A percentile compares a stretch with the other conserved stretches of the same genome.
phyloP scores from a whole-genome alignment of 2,888 invertebrate species.

The Acanthoscelides obtectus region DNA sequence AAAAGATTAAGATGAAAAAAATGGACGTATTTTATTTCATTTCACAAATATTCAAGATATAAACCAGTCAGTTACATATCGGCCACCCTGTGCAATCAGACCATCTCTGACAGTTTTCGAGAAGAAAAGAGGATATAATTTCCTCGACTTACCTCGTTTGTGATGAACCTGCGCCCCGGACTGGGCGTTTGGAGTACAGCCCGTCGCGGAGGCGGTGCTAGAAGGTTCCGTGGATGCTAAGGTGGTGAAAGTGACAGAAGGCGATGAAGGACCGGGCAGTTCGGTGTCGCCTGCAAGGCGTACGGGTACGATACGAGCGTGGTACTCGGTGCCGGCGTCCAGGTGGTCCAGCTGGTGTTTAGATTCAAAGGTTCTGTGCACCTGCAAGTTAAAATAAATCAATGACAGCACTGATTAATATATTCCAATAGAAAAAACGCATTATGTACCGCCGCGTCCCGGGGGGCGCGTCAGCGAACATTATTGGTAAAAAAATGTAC shows the following conservation, averaged over 20 bases:
- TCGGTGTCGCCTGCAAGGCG: constrained; percentile 58
- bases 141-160: neutral
- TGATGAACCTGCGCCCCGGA: constrained; percentile 22
- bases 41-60: too few relatives aligned
- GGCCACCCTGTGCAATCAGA: too few relatives aligned
- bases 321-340: constrained; percentile 71
- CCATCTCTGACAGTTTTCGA: too few relatives aligned
- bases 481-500: too few relatives aligned
- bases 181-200: constrained; percentile 37
- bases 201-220: constrained; percentile 42
- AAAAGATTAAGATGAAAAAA: too few relatives aligned
- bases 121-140: too few relatives aligned
- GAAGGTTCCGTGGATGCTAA: constrained; percentile 31
- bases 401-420: too few relatives aligned
- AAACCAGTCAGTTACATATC: too few relatives aligned
- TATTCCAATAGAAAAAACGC: too few relatives aligned
- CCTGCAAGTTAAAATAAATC: constrained; percentile 46
- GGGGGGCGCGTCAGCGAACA: too few relatives aligned
- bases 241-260: constrained; percentile 56
- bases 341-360: constrained; percentile 63
- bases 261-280: constrained; percentile 68
- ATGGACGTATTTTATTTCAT: too few relatives aligned
- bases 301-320: constrained; percentile 73
- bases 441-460: too few relatives aligned
- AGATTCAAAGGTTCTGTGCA: constrained; percentile 62